A percentile compares a stretch with the other conserved stretches of the same genome.
Evolutionary conservation across 2,888 invertebrate species (phyloP).

Genomic region (Blera fallax): DNA sequence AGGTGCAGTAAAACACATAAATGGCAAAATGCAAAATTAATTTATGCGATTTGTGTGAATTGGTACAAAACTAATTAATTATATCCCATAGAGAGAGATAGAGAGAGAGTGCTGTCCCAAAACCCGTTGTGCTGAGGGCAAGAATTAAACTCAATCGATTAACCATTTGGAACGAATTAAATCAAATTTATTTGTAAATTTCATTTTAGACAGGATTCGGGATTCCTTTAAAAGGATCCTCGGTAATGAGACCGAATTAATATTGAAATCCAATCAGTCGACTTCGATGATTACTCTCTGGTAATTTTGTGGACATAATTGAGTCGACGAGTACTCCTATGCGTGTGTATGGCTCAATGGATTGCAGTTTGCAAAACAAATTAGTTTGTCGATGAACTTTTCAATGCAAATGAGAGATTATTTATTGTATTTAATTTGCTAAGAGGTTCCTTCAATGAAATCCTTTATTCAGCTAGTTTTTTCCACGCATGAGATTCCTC

Average conservation of each 20-base stretch:
- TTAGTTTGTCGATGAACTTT: not conserved
- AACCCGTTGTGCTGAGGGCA: not conserved
- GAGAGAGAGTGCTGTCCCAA: too few relatives aligned
- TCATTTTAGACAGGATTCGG: not conserved
- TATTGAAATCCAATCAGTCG: slow-evolving; percentile 62
- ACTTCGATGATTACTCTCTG: slow-evolving; percentile 5
- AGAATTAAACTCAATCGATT: slow-evolving; percentile 38
- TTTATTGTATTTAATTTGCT: not conserved
- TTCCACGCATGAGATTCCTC: not conserved
- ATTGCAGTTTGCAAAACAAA: not conserved
- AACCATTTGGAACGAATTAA: slow-evolving; percentile 47
- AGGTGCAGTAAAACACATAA: not conserved
- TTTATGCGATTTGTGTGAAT: slow-evolving; percentile 60
- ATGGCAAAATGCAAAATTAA: slow-evolving; percentile 35
- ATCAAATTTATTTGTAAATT: slow-evolving; percentile 19
- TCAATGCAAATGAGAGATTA: not conserved
- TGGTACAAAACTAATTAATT: slow-evolving; percentile 62
- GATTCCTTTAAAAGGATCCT: slow-evolving; percentile 5
- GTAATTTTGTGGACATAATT: slow-evolving; percentile 49
- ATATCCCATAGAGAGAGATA: not conserved
- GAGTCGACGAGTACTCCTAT: too few relatives aligned
- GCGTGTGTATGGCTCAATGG: slow-evolving; percentile 3
- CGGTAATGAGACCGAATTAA: slow-evolving; percentile 13
- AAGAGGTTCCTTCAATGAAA: not conserved
- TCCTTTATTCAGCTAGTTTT: not conserved